A percentile compares a stretch with the other conserved stretches of the same genome.
Evolutionary conservation across 1,140 invertebrate species (phyloP).

Genomic region (Drosophila chauvacae): DNA sequence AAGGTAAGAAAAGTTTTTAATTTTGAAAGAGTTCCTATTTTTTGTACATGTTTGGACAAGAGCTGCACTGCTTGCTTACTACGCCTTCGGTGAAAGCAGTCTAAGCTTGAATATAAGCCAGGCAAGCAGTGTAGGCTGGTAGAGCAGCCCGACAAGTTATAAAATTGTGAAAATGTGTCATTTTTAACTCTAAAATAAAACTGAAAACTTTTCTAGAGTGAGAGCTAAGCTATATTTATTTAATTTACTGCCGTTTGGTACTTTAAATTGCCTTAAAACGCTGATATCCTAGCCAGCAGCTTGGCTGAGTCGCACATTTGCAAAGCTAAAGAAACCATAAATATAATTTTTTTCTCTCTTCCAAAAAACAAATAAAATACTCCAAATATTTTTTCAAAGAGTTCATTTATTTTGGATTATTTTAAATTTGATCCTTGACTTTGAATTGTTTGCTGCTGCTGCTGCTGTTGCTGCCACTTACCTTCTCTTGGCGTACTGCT

Average conservation of each 20-base stretch:
- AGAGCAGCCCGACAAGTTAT: no score
- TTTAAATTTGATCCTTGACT: not conserved
- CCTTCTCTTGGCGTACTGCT: slow-evolving; percentile 35
- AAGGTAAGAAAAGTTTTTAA: not conserved
- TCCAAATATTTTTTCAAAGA: not conserved
- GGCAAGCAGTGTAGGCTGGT: no score
- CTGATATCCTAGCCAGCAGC: not conserved
- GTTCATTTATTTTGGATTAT: not conserved
- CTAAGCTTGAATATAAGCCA: no score
- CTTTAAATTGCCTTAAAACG: not conserved
- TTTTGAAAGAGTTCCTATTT: not conserved
- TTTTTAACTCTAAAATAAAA: not conserved
- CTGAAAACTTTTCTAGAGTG: not conserved
- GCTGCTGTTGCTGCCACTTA: not conserved
- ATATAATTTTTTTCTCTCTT: no score
- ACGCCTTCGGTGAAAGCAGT: no score
- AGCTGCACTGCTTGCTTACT: not conserved
- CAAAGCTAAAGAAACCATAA: not conserved
- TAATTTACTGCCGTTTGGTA: not conserved
- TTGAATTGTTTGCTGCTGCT: not conserved
- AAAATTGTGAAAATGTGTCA: no score
- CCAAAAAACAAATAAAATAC: not conserved
- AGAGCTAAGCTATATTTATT: not conserved
- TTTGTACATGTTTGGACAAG: no score
- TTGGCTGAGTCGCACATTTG: not conserved